Evolutionary conservation across 2,113 vertebrate genomes (phyloP).

Genomic region (Percopsis transmontana): DNA sequence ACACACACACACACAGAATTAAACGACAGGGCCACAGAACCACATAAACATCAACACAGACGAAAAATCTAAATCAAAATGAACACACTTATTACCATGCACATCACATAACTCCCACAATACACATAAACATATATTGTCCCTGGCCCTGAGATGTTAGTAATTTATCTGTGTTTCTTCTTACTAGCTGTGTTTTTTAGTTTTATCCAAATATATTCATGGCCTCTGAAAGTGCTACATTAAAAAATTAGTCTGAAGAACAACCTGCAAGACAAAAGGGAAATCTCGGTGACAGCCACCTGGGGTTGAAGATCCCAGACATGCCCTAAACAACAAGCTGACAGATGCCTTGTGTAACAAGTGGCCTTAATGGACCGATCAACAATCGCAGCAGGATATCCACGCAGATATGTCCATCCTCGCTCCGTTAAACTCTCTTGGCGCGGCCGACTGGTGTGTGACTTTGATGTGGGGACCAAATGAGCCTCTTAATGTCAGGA

Average conservation of each 20-base stretch:
- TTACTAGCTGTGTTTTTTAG: not conserved
- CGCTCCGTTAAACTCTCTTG: conserved; percentile 4
- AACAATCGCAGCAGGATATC: conserved; percentile 17
- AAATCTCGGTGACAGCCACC: not conserved
- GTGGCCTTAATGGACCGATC: conserved; percentile 24
- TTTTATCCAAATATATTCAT: too few relatives aligned
- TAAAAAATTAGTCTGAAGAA: not conserved
- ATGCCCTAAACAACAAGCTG: not conserved
- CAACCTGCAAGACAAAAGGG: not conserved
- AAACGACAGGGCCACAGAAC: conserved; percentile 3
- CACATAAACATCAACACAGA: conserved; percentile 3
- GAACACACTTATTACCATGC: not conserved
- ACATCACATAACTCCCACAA: not conserved
- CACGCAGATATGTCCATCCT: conserved; percentile 16
- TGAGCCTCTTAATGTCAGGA: not conserved
- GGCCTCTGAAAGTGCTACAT: not conserved
- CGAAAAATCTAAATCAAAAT: too few relatives aligned
- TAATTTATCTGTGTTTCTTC: not conserved
- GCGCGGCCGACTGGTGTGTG: conserved; percentile 9
- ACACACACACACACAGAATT: not conserved
- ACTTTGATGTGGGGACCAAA: conserved; percentile 31
- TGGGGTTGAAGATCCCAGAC: too few relatives aligned
- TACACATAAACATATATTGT: not conserved
- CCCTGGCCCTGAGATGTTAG: not conserved
- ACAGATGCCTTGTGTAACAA: conserved; percentile 13